Base-by-base conservation (phyloP, 92 coral and sea anemone species). In the Actinernus sp. region DNA sequence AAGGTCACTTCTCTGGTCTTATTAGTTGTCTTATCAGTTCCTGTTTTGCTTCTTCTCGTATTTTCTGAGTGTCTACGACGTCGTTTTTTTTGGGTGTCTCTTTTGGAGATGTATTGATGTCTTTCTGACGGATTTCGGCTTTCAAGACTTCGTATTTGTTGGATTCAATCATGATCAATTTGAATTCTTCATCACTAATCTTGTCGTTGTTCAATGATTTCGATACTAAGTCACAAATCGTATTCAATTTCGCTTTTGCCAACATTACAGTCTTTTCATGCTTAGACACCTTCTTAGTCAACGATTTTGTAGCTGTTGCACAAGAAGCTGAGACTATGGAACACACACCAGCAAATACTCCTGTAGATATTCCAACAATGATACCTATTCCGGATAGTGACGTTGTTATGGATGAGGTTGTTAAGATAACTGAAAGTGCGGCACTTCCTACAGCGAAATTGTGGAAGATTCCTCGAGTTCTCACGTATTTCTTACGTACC, bases 211-310 rank as follows among this genome's bases (percentile, higher is more conserved):
- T 44, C 3, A 64, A 32, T 16, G 55, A 57, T 46, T 47, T 46
- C 32, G 55, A 64, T 0, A 43, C 59, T 4, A 46, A 46, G 2
- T 26, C 70, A 26, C 26, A 22, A 0, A 64, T 47, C 9, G 27
- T 64, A 16, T 64, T 64, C 14, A 13, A 25, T 28, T 64, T 64
- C 23, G 72, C 31, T 49, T 20, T 44, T 3, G 32, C 32, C 9
- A 46, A 38, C 14, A 11, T 17, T 13, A 43, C 32, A 1, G 70
- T 63, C 13, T 26, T 30, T 1, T 63, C 70, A 46, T 63, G 70
- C 33, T 63, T 63, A 0, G 19, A 5, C 3, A 41, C n/a, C 11
- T 41, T 39, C 1, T 31, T 41, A 37, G 54, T 17, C 0, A 63
- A 41, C 24, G 1, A 0, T 11, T 63, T 63, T 0, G 28, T 20